Evolutionary conservation across 2,797 vertebrate species (phyloP).

Genomic region (Phylloscopus collybita): DNA sequence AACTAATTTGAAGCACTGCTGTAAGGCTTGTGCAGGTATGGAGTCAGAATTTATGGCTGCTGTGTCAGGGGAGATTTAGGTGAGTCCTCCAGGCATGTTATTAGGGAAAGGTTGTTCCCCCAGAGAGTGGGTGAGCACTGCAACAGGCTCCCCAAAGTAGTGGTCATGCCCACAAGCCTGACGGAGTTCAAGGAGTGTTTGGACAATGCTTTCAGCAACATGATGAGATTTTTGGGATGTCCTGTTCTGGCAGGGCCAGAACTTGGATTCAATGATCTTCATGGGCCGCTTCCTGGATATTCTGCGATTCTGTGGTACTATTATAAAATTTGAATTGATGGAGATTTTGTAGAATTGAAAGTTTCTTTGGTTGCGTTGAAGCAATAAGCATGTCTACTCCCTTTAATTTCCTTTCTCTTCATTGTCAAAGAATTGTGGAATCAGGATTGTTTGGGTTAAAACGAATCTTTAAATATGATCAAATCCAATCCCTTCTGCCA

Average conservation of each 20-base stretch:
- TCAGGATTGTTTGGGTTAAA: background rate
- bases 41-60: background rate
- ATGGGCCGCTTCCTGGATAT: background rate
- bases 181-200: background rate
- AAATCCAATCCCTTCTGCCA: background rate
- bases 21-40: rapidly evolving
- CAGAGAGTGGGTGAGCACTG: background rate
- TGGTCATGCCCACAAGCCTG: too few species aligned
- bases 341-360: background rate
- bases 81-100: background rate
- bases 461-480: background rate
- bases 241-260: background rate
- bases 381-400: background rate
- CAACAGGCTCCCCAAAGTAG: background rate
- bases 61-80: background rate
- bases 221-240: background rate
- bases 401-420: background rate
- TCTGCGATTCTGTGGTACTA: background rate
- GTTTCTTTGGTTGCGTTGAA: background rate
- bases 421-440: background rate
- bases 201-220: background rate
- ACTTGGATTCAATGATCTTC: background rate
- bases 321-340: background rate
- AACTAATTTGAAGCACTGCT: background rate
- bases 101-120: background rate